Conservation (phyloP, 2,888 invertebrate species). For the Erebia aethiops region DNA sequence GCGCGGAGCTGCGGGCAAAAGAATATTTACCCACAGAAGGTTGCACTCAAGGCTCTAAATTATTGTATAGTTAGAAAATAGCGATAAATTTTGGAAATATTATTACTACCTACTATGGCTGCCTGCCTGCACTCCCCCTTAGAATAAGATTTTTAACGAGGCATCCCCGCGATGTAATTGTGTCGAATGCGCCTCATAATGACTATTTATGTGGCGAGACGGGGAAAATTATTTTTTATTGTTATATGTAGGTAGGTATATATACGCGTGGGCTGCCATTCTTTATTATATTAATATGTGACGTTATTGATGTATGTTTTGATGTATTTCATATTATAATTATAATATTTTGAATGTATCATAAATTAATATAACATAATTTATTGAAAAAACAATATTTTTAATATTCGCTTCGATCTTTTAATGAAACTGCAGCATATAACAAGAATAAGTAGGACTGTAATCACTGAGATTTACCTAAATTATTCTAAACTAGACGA, state of each 20-base stretch:
- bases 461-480: no score
- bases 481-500: no score
- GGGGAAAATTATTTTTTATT: slow-evolving; percentile 70
- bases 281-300: slow-evolving; percentile 9
- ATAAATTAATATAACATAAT: no score
- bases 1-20: no score
- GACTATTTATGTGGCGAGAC: slow-evolving; percentile 63
- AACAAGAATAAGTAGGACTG: no score
- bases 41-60: no score
- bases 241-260: slow-evolving; percentile 42
- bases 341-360: no score
- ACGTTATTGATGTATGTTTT: background rate
- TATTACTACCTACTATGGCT: background rate
- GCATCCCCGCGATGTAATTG: slow-evolving; percentile 71
- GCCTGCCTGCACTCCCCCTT: slow-evolving; percentile 44
- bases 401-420: no score
- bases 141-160: slow-evolving; percentile 70
- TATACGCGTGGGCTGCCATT: slow-evolving; percentile 43
- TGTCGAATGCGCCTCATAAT: slow-evolving; percentile 67
- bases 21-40: no score
- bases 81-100: background rate
- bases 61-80: background rate
- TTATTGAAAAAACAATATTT: no score
- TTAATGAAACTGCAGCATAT: no score
- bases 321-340: no score